Base-by-base conservation (phyloP, 92 coral and sea anemone genomes). In the Nematostella vectensis region DNA sequence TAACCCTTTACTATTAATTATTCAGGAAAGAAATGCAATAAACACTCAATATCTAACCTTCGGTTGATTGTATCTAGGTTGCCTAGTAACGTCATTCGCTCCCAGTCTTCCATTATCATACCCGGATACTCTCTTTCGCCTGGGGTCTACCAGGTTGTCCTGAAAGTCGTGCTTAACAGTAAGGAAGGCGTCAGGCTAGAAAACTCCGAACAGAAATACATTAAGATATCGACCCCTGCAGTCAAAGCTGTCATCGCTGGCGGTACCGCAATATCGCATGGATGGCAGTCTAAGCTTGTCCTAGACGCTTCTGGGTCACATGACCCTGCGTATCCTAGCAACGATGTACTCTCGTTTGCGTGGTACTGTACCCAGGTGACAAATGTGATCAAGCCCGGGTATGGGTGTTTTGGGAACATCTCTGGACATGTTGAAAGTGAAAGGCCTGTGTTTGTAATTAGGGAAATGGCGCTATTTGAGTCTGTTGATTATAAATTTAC, bases 401-500 rank as follows among this genome's bases (percentile, higher is more conserved):
- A 1, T 26, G 98, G 96, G 24, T 91, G 98, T 48, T 91, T 91
- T 68, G 98, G 98, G 13, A 76, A 47, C 16, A 96, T 95, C 15
- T 62, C 67, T n/a, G 56, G 39, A 11, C 40, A 63, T 16, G 67
- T 70, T 25, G 85, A 77, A 47, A 62, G 48, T 40, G 61, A 62
- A 3, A 75, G 70, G 17, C 48, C 66, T 16, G 62, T 45, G 36
- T 79, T 70, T 47, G 25, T 21, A 17, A 27, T 91, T 27, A 78
- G 83, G 18, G 60, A 69, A 26, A 72, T 36, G 58, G 65, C 65
- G 21, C 96, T 91, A 28, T 67, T 65, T 11, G 96, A 81, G 57
- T 29, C 64, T 2, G 55, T 74, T 11, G 68, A 72, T 11, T 91
- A 91, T 65, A 59, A 57, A 4, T 91, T 91, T 36, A 78, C 69